phyloP scores from a whole-genome alignment of 1,140 invertebrate species.

The Microplitis mediator region DNA sequence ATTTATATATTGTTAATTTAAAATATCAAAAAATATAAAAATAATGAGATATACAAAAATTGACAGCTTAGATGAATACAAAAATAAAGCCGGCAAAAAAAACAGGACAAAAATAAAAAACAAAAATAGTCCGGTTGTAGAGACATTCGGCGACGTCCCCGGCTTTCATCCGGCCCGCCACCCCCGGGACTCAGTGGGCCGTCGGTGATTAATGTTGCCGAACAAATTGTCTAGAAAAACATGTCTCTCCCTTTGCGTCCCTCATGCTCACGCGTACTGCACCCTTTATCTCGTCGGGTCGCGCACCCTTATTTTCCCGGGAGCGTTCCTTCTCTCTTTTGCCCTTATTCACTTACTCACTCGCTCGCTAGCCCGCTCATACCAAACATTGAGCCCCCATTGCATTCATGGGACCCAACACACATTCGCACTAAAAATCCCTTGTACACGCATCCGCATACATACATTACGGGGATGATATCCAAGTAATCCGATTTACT shows the following conservation, averaged over 20 bases:
- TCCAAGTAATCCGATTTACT: slow-evolving; percentile 62
- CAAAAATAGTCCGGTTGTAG: slow-evolving; percentile 20
- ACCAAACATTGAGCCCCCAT: slow-evolving; percentile 34
- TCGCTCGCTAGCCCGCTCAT: neutral
- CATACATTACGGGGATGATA: slow-evolving; percentile 63
- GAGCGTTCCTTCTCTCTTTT: slow-evolving; percentile 16
- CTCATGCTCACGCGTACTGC: slow-evolving; percentile 34
- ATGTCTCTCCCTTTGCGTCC: slow-evolving; percentile 51
- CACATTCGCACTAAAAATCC: slow-evolving; percentile 18
- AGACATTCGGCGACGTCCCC: slow-evolving; percentile 31
- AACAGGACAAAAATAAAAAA: slow-evolving; percentile 14
- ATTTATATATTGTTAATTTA: too few species aligned
- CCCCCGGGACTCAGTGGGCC: slow-evolving; percentile 40
- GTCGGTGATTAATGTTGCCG: slow-evolving; percentile 64
- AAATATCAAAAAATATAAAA: too few species aligned
- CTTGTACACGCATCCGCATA: slow-evolving; percentile 46
- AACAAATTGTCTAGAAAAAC: slow-evolving; percentile 68
- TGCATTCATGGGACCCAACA: slow-evolving; percentile 37
- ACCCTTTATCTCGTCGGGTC: slow-evolving; percentile 61
- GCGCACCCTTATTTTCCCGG: slow-evolving; percentile 54
- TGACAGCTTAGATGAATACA: neutral
- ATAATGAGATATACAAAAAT: neutral
- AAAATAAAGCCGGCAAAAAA: neutral
- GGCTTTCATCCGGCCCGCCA: slow-evolving; percentile 28
- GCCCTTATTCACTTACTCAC: neutral